Base-by-base conservation (phyloP, 2,888 invertebrate genomes). In the Epinotia brunnichana region DNA sequence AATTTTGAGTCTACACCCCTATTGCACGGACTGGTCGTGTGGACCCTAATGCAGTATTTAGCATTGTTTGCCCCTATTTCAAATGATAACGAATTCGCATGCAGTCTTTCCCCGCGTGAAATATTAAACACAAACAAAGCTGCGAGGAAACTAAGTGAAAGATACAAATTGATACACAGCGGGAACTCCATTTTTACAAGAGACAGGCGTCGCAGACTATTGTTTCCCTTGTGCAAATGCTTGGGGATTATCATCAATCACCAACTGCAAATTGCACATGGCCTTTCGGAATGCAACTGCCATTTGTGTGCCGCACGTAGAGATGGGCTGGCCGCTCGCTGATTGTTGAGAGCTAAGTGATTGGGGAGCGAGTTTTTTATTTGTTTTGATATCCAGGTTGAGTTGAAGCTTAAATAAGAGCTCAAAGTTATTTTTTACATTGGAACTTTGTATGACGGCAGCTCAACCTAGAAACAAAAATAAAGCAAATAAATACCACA, bases 201-300 rank as follows among this genome's bases (percentile, higher is more conserved):
- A 74, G 73, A 59, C 68, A 70, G 62, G 62, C 74, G 68, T 67
- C 77, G 73, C 76, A 80, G 78, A 77, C 81, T 82, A 87, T 87
- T 89, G 87, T 89, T 89, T 86, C 77, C 75, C 76, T 75, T 74
- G 78, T 82, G 82, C 87, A 89, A 85, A 87, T 89, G 85, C 81
- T 81, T 75, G 75, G 73, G 87, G 90, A 92, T 92, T 90, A 92
- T 87, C 89, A 91, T 92, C 91, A 90, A 92, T 92, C 91, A 91
- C 90, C 83, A 85, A 79, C 85, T 87, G 87, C 85, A 87, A 89
- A 90, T 89, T 90, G 90, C 88, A 87, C 86, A 88, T 86, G 87
- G 90, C 87, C 90, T 89, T 87, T 85, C 83, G 86, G 87, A 90
- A 89, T 88, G 87, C 86, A 83, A 79, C 84, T 82, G 83, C 91